phyloP scores from a whole-genome alignment of 2,888 invertebrate species.

The Caenorhabditis afra region DNA sequence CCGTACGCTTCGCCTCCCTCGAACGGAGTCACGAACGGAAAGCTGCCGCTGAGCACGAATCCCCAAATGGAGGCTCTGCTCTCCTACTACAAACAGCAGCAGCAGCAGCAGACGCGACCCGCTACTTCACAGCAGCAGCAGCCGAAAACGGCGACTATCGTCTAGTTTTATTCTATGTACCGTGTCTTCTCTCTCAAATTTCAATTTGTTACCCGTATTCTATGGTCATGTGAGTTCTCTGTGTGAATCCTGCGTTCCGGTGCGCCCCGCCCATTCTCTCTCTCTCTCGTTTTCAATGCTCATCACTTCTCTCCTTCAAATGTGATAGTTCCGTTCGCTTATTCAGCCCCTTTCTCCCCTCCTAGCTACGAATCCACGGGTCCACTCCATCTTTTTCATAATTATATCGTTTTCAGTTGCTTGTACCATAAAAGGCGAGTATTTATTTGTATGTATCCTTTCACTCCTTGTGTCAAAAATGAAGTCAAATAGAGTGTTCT shows the following conservation, averaged over 20 bases:
- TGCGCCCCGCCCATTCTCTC: conserved; percentile 11
- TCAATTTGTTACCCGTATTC: conserved; percentile 34
- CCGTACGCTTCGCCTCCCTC: conserved; percentile 31
- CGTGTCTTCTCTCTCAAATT: conserved; percentile 5
- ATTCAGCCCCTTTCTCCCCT: conserved; percentile 1
- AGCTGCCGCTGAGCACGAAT: conserved; percentile 61
- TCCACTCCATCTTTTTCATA: conserved; percentile 8
- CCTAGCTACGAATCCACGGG: conserved; percentile 23
- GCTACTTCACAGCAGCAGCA: conserved; percentile 35
- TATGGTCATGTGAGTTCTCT: conserved; percentile 49
- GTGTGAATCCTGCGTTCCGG: conserved; percentile 42
- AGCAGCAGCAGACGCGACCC: conserved; percentile 38
- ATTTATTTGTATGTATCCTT: conserved; percentile 33
- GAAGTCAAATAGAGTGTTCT: conserved; percentile 24
- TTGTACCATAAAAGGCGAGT: conserved; percentile 40
- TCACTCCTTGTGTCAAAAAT: conserved; percentile 14
- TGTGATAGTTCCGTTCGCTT: conserved; percentile 44
- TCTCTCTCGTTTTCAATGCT: conserved; percentile 26
- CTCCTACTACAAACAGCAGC: conserved; percentile 67
- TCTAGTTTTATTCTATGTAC: conserved; percentile 57
- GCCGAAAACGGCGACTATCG: conserved; percentile 73
- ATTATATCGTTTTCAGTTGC: conserved; percentile 37
- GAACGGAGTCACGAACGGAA: conserved; percentile 41
- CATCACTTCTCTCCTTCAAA: conserved; percentile 21
- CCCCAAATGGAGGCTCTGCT: conserved; percentile 75